These are phyloP conservation scores for Caenorhabditis brenneri DNA, from an alignment of 1,140 invertebrate genomes.

Conservation along the genomic window DNA sequence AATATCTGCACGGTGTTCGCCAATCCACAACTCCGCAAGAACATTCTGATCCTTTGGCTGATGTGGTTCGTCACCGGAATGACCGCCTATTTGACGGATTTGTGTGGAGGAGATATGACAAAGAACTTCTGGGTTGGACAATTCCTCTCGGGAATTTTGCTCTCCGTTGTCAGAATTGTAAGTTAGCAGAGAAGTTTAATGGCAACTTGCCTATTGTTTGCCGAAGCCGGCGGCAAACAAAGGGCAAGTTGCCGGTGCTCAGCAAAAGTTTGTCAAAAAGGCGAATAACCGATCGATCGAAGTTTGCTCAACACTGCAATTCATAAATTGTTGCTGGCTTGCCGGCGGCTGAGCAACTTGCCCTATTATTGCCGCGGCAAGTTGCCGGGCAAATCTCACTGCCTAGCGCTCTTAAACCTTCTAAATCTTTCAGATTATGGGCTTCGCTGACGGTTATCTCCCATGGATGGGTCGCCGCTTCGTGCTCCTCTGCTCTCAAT, in stretches of 20 bases:
- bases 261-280: too few relatives aligned
- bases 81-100: conserved; percentile 46
- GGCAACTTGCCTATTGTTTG: too few relatives aligned
- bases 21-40: conserved; percentile 42
- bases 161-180: conserved; percentile 49
- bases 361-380: too few relatives aligned
- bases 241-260: too few relatives aligned
- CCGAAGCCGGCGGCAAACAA: too few relatives aligned
- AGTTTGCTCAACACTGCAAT: too few relatives aligned
- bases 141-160: conserved; percentile 47
- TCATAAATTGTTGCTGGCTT: too few relatives aligned
- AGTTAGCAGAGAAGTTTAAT: too few relatives aligned
- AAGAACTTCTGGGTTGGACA: conserved; percentile 54
- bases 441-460: conserved; percentile 45
- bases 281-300: too few relatives aligned
- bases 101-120: conserved; percentile 51
- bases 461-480: conserved; percentile 54
- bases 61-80: conserved; percentile 38
- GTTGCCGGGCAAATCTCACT: too few relatives aligned
- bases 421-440: conserved; percentile 12
- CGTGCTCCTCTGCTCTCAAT: conserved; percentile 44
- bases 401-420: too few relatives aligned
- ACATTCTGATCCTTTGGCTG: conserved; percentile 47
- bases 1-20: conserved; percentile 41
- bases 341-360: too few relatives aligned